Evolutionary conservation across 2,888 invertebrate species (phyloP).

Genomic region (Saturnia japonica): DNA sequence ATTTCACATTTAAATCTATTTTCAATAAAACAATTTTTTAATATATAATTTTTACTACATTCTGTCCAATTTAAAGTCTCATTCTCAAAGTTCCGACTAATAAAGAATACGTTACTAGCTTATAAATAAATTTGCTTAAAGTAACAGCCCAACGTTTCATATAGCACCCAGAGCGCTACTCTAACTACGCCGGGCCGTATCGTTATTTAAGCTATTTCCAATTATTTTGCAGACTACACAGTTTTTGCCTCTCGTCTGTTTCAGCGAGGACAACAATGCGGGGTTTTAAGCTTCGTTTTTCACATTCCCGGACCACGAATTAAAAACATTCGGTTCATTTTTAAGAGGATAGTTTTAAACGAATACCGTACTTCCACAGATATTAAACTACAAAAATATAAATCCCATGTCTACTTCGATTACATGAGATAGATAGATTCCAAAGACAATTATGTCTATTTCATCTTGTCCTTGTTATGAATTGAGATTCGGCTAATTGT

Average conservation of each 20-base stretch:
- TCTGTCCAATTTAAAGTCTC: neutral
- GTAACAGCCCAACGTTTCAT: neutral
- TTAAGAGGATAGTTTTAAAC: conserved; percentile 5
- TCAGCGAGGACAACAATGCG: conserved; percentile 38
- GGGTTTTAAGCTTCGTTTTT: conserved; percentile 20
- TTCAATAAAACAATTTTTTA: neutral
- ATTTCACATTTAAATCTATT: neutral
- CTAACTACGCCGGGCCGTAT: conserved; percentile 26
- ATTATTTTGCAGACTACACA: conserved; percentile 54
- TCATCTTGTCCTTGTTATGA: neutral
- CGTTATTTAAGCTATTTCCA: conserved; percentile 77
- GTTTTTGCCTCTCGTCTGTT: conserved; percentile 26
- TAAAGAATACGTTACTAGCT: neutral
- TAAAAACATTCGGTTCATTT: conserved; percentile 20
- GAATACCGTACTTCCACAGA: neutral
- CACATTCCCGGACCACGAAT: conserved; percentile 15
- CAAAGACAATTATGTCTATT: neutral
- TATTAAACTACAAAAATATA: neutral
- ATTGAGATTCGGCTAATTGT: too few species aligned
- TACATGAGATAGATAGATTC: neutral
- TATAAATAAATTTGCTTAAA: neutral
- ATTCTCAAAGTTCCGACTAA: neutral
- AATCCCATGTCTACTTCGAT: neutral
- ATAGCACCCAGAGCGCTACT: neutral
- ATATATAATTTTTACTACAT: neutral